phyloP scores from a whole-genome alignment of 2,113 vertebrate genomes.

The Corydoras sp. region DNA sequence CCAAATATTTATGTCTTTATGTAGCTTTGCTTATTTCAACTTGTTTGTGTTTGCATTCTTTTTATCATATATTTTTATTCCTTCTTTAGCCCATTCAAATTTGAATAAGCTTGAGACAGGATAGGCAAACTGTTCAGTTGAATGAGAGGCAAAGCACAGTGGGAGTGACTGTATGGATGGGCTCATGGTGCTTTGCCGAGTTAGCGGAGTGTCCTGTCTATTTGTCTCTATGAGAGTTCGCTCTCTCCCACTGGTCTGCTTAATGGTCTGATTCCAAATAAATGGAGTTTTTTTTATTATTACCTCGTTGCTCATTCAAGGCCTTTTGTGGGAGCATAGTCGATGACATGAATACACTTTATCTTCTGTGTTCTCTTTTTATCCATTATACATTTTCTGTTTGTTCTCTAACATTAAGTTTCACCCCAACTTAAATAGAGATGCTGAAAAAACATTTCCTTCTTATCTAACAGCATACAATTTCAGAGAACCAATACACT shows the following conservation, averaged over 20 bases:
- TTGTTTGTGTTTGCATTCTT: too few relatives aligned
- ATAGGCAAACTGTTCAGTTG: constrained; percentile 9
- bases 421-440: too few relatives aligned
- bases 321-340: constrained; percentile 38
- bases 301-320: constrained; percentile 37
- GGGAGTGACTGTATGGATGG: constrained; percentile 20
- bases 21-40: too few relatives aligned
- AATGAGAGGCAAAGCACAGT: constrained; percentile 16
- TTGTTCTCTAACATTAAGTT: neutral
- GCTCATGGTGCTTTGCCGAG: constrained; percentile 25
- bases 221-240: constrained; percentile 30
- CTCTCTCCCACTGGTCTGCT: constrained; percentile 34
- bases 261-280: constrained; percentile 44
- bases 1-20: too few relatives aligned
- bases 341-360: constrained; percentile 38
- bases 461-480: too few relatives aligned
- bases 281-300: constrained; percentile 43
- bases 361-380: neutral
- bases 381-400: neutral
- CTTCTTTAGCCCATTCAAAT: neutral
- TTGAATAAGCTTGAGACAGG: constrained; percentile 1
- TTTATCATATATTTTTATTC: neutral
- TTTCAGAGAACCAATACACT: too few relatives aligned
- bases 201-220: constrained; percentile 38
- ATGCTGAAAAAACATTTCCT: too few relatives aligned